These are phyloP conservation scores for Anisognathus igniventris DNA, from an alignment of 2,797 vertebrate genomes.

Conservation along the genomic window DNA sequence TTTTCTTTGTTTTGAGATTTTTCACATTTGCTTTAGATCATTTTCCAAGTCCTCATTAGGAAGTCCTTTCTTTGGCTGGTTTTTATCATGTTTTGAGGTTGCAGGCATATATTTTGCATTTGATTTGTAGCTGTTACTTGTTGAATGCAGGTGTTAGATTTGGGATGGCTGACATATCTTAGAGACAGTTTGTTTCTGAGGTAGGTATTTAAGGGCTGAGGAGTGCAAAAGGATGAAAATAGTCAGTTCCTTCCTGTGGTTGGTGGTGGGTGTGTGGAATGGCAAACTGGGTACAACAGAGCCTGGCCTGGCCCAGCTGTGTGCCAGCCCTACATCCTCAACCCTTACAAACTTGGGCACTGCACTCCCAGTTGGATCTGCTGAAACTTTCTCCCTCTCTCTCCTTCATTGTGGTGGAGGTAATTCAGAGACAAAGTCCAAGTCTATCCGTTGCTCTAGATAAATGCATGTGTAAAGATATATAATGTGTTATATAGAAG, in stretches of 20 bases:
- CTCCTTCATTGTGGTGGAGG: neutral
- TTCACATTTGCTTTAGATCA: neutral
- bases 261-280: neutral
- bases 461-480: neutral
- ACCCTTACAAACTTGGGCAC: neutral
- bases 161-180: neutral
- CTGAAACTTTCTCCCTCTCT: neutral
- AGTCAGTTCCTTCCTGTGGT: neutral
- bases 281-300: neutral
- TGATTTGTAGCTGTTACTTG: neutral
- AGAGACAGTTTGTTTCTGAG: neutral
- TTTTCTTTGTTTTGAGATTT: neutral
- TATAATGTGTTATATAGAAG: neutral
- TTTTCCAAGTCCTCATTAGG: neutral
- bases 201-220: neutral
- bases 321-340: fast-evolving
- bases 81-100: neutral
- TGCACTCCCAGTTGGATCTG: neutral
- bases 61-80: neutral
- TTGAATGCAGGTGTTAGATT: neutral
- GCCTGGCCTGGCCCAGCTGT: neutral
- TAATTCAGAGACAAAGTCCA: neutral
- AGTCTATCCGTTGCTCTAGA: neutral
- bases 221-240: neutral
- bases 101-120: neutral